Conservation (phyloP, 1,140 invertebrate species). For the Musca domestica region DNA sequence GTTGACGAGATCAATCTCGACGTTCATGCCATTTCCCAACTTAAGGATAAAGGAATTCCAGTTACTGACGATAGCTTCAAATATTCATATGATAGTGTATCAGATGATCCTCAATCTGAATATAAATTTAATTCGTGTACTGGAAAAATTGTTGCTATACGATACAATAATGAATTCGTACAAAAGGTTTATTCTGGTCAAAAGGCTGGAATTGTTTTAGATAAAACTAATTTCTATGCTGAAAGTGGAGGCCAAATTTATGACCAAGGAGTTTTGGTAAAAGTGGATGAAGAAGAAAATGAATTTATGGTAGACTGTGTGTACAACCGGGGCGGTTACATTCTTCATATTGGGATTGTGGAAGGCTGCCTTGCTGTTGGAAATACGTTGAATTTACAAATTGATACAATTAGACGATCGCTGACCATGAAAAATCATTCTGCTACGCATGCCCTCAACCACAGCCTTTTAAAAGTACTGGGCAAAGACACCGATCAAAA, state of each 20-base stretch:
- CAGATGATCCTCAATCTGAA: conserved; percentile 62
- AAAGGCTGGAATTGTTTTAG: conserved; percentile 90
- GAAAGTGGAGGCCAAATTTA: conserved; percentile 98
- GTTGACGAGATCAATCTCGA: conserved; percentile 86
- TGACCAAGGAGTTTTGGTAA: conserved; percentile 94
- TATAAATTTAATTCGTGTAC: conserved; percentile 70
- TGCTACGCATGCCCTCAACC: conserved; percentile 96
- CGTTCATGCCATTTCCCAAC: conserved; percentile 91
- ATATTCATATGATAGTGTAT: conserved; percentile 80
- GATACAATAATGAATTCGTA: conserved; percentile 83
- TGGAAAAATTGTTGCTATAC: conserved; percentile 68
- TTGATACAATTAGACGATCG: conserved; percentile 81
- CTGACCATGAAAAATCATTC: conserved; percentile 99
- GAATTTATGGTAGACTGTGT: conserved; percentile 94
- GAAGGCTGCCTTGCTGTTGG: conserved; percentile 84
- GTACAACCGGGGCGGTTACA: conserved; percentile 93
- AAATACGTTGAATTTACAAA: conserved; percentile 77
- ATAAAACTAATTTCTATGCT: conserved; percentile 94
- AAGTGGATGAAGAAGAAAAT: conserved; percentile 79
- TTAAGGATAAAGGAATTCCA: conserved; percentile 76
- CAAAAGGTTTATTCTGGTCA: conserved; percentile 77
- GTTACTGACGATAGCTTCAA: conserved; percentile 90
- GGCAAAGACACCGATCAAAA: conserved; percentile 91
- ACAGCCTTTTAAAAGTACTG: conserved; percentile 85
- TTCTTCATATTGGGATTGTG: conserved; percentile 87